These are phyloP conservation scores for Lasiurus borealis DNA, from an alignment of 2,113 vertebrate genomes.

Conservation along the genomic window DNA sequence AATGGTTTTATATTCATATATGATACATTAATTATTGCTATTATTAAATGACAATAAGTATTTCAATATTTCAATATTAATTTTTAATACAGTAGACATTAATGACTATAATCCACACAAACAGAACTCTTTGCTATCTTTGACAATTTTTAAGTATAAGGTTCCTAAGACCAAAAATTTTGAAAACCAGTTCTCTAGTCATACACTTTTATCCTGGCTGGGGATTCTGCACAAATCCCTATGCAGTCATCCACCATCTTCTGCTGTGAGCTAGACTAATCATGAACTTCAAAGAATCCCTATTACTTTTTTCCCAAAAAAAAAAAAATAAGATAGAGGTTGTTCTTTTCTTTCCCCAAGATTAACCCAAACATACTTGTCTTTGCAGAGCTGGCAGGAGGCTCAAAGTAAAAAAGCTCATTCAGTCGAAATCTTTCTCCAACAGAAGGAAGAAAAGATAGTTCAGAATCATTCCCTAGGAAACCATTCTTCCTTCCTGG, in stretches of 20 bases:
- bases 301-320: background rate
- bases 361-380: background rate
- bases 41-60: background rate
- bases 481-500: background rate
- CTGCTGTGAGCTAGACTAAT: background rate
- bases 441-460: background rate
- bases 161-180: background rate
- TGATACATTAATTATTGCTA: background rate
- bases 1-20: background rate
- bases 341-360: background rate
- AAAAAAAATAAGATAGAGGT: background rate
- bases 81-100: background rate
- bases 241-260: background rate
- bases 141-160: conserved; percentile 14
- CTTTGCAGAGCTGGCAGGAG: background rate
- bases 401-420: background rate
- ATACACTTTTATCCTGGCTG: background rate
- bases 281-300: background rate
- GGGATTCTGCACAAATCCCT: background rate
- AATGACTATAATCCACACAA: background rate
- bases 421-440: background rate
- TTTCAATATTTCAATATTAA: conserved; percentile 10
- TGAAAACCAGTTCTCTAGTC: background rate
- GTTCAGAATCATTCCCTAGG: background rate
- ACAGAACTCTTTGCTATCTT: background rate